Base-by-base conservation (phyloP, 1,140 invertebrate species). In the Drosophila bifasciata region DNA sequence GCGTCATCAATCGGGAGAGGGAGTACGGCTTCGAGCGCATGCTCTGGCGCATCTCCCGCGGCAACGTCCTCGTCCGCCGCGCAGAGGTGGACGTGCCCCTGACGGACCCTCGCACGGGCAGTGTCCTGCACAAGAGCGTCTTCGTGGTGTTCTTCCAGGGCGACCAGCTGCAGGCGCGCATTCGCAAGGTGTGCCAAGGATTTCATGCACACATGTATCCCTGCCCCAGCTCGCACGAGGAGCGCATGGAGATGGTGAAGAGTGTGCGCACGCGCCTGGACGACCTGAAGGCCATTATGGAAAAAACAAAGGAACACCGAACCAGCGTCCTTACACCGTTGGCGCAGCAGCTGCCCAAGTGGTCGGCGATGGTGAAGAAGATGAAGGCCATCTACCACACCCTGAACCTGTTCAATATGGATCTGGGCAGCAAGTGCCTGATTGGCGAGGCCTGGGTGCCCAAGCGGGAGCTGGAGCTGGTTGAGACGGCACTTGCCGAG, bases 101-200 rank as follows among this genome's bases (percentile, higher is more conserved):
- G 1, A 97, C 98, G 92, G 98, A 99, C 92, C 90, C 86, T 3
- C 56, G 56, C 68, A 92, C 98, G 95, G 98, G 98, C 6, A 97
- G 98, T 84, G 94, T 96, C 91, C 96, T 98, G 6, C 95, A 96
- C 93, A 99, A 99, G 92, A 97, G 96, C 8, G 98, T 99, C 0
- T 99, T 99, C 92, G 98, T 99, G 46, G 88, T 88, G 46, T 99
- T 99, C 93, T 99, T 99, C 94, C 98, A 99, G 97, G 98, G 98
- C 48, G 98, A 99, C 90, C 97, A 99, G 90, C 92, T 99, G 48
- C 99, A 99, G 92, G 95, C 94, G 3, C 94, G 98, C 56, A 98
- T 99, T 5, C 98, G 98, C 92, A 99, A 99, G 92, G 98, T 99
- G 32, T 99, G 98, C 92, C 95, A 97, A 68, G 98, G 98, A 52